Conservation (phyloP, 1,140 invertebrate genomes). For the Bathynomus jamesi region DNA sequence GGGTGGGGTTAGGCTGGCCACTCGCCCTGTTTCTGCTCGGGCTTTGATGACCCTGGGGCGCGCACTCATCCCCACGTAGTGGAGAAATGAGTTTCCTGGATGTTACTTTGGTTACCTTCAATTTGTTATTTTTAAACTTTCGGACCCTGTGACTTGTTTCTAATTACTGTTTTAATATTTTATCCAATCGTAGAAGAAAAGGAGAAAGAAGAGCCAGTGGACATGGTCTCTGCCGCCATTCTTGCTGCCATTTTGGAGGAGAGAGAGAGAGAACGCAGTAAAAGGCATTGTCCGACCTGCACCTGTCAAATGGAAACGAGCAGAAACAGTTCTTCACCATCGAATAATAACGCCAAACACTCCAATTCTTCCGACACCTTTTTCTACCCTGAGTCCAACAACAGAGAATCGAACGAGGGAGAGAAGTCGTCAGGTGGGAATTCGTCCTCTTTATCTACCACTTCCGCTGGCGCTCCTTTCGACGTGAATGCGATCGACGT, state of each 20-base stretch:
- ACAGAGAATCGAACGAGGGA: not conserved
- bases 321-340: not conserved
- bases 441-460: too few relatives aligned
- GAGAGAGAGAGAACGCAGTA: slow-evolving; percentile 58
- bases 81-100: too few relatives aligned
- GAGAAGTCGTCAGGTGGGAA: not conserved
- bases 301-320: slow-evolving; percentile 47
- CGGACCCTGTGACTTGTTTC: too few relatives aligned
- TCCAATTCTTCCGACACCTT: not conserved
- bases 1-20: too few relatives aligned
- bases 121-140: too few relatives aligned
- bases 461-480: too few relatives aligned
- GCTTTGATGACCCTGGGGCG: too few relatives aligned
- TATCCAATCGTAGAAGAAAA: slow-evolving; percentile 26
- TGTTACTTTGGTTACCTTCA: too few relatives aligned
- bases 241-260: slow-evolving; percentile 90
- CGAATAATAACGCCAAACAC: not conserved
- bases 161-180: slow-evolving; percentile 8
- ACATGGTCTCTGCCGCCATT: slow-evolving; percentile 80
- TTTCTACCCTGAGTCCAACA: not conserved
- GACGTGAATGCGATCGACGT: slow-evolving; percentile 11
- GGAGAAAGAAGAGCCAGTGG: slow-evolving; percentile 45
- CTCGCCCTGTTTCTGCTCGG: too few relatives aligned
- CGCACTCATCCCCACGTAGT: too few relatives aligned
- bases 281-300: slow-evolving; percentile 68